A percentile compares a stretch with the other conserved stretches of the same genome.
These are phyloP conservation scores for Halichoeres trimaculatus DNA, from an alignment of 2,113 vertebrate species.

Conservation along the genomic window DNA sequence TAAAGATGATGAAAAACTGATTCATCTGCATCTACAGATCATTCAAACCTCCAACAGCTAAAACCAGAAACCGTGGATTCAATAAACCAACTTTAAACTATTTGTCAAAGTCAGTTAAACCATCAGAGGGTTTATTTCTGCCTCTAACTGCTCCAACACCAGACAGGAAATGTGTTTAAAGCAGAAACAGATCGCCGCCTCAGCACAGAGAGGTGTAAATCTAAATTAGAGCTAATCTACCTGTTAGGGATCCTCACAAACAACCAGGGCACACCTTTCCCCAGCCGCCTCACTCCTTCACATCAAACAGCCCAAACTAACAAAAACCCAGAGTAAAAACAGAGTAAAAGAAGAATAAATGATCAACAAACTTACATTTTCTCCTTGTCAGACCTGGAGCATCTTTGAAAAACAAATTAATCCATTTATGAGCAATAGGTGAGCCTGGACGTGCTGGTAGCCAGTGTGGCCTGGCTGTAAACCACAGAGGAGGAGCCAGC, in stretches of 20 bases:
- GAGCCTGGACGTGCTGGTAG: conserved; percentile 28
- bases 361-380: conserved; percentile 77
- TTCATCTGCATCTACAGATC: not conserved
- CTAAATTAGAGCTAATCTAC: too few relatives aligned
- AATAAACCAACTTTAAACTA: not conserved
- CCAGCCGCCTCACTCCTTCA: not conserved
- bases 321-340: not conserved
- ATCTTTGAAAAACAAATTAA: conserved; percentile 53
- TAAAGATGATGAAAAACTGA: too few relatives aligned
- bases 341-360: conserved; percentile 12
- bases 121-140: not conserved
- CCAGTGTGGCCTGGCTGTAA: conserved; percentile 44
- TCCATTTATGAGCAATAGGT: conserved; percentile 69
- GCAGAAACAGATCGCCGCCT: too few relatives aligned
- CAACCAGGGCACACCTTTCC: not conserved
- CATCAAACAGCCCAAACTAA: conserved; percentile 1
- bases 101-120: not conserved
- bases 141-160: too few relatives aligned
- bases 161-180: too few relatives aligned
- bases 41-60: not conserved
- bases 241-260: too few relatives aligned
- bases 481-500: conserved; percentile 74
- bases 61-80: not conserved
- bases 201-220: too few relatives aligned
- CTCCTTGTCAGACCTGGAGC: conserved; percentile 35